A percentile compares a stretch with the other conserved stretches of the same genome.
These are phyloP conservation scores for Leucopsar rothschildi DNA, from an alignment of 2,113 vertebrate genomes.

Conservation along the genomic window DNA sequence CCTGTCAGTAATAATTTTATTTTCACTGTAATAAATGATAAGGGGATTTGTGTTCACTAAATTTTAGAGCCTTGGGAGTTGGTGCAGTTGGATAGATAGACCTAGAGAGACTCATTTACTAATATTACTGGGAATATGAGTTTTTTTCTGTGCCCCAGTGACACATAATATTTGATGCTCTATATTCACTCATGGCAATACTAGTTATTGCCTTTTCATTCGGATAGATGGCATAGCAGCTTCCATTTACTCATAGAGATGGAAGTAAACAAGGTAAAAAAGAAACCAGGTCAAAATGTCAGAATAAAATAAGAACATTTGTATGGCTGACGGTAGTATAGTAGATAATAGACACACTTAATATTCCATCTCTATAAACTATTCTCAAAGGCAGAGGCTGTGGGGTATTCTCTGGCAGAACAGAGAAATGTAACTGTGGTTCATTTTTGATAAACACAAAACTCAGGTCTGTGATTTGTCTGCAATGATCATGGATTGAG, in stretches of 20 bases:
- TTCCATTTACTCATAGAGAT: constrained; percentile 42
- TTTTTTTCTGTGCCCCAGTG: constrained; percentile 23
- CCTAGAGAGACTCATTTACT: constrained; percentile 6
- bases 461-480: constrained; percentile 29
- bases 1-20: neutral
- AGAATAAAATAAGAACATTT: constrained; percentile 56
- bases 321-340: neutral
- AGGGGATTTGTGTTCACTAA: neutral
- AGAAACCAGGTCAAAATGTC: constrained; percentile 61
- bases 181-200: constrained; percentile 32
- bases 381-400: constrained; percentile 26
- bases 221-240: constrained; percentile 40
- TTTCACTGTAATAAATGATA: neutral
- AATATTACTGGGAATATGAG: neutral
- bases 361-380: constrained; percentile 56
- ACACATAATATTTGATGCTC: neutral
- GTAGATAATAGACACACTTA: constrained; percentile 54
- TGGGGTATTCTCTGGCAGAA: constrained; percentile 19
- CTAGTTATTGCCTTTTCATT: constrained; percentile 53
- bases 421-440: neutral
- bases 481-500: neutral
- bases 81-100: neutral
- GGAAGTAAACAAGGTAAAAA: constrained; percentile 61
- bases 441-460: constrained; percentile 37
- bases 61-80: neutral